Percentiles rank a stretch among this genome's conserved stretches.
phyloP scores from a whole-genome alignment of 2,113 vertebrate species.

The Callospermophilus lateralis region DNA sequence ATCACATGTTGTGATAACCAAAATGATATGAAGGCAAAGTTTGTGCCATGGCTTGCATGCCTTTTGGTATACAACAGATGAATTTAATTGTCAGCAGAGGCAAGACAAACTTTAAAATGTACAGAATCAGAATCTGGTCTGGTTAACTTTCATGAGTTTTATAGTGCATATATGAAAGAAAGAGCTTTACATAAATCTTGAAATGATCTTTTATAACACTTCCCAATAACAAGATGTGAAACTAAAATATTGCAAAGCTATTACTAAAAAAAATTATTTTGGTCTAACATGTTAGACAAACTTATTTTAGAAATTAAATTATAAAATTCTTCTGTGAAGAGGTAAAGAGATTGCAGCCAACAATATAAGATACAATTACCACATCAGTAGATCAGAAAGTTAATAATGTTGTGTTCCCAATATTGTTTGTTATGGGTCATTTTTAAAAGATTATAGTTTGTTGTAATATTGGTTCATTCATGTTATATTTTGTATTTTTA shows the following conservation, averaged over 20 bases:
- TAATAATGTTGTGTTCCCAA: neutral
- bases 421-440: neutral
- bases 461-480: neutral
- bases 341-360: neutral
- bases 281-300: neutral
- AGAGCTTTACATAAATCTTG: neutral
- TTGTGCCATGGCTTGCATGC: rapidly evolving
- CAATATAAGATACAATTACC: neutral
- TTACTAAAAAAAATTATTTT: neutral
- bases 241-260: neutral
- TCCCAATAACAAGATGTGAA: neutral
- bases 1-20: neutral
- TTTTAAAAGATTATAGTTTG: neutral
- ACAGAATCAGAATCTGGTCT: neutral
- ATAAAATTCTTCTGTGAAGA: neutral
- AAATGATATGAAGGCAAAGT: neutral
- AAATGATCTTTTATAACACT: neutral
- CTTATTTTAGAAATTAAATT: neutral
- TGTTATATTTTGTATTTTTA: neutral
- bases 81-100: neutral
- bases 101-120: neutral
- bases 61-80: neutral
- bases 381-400: neutral
- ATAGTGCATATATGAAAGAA: neutral
- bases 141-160: neutral